A percentile compares a stretch with the other conserved stretches of the same genome.
phyloP scores from a whole-genome alignment of 1,140 invertebrate genomes.

The Caenorhabditis inopinata region DNA sequence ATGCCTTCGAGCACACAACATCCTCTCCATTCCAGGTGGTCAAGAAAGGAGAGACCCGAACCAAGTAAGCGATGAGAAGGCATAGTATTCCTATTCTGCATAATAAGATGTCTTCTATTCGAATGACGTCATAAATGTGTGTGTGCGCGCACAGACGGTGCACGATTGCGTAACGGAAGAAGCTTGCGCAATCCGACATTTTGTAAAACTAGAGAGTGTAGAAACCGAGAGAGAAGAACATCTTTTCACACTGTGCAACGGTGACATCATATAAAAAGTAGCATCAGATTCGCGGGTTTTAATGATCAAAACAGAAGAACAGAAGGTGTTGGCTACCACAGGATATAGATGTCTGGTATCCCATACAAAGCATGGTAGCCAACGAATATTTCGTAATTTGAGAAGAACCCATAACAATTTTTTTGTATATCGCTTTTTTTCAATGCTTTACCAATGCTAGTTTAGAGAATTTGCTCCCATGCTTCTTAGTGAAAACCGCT shows the following conservation, averaged over 20 bases:
- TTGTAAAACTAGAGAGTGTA: not conserved
- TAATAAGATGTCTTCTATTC: not conserved
- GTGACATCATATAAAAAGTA: not conserved
- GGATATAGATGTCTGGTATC: no score
- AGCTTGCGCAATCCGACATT: conserved; percentile 7
- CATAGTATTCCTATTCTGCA: not conserved
- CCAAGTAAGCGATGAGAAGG: not conserved
- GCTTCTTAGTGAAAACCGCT: no score
- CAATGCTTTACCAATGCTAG: no score
- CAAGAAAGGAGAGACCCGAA: not conserved
- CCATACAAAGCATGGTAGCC: no score
- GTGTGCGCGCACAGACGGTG: not conserved
- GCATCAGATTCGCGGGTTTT: conserved; percentile 21
- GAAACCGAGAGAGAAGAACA: not conserved
- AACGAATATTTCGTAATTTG: no score
- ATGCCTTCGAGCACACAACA: conserved; percentile 2
- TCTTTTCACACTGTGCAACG: conserved; percentile 14
- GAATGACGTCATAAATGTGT: not conserved
- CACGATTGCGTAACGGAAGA: not conserved
- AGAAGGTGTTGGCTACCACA: no score
- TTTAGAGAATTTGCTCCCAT: no score
- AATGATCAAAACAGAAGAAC: no score
- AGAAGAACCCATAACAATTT: no score
- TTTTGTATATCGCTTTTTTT: no score
- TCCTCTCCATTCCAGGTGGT: not conserved